Percentiles rank a stretch among this genome's conserved stretches.
phyloP scores from a whole-genome alignment of 92 coral and sea anemone species.

The Porites rus region DNA sequence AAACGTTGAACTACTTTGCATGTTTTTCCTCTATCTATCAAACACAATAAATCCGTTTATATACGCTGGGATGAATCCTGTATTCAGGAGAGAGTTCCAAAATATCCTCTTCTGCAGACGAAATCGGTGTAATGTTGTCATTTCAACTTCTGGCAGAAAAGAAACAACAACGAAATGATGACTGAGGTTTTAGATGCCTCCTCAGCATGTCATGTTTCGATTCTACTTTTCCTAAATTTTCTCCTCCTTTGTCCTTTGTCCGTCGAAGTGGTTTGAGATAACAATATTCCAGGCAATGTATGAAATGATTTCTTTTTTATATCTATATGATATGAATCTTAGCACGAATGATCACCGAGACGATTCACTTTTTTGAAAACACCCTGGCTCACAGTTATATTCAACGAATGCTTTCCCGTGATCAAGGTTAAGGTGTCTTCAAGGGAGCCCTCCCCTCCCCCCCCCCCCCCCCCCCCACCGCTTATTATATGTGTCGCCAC shows the following conservation, averaged over 20 bases:
- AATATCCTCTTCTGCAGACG: background rate
- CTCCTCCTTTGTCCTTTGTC: no score
- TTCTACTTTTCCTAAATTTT: no score
- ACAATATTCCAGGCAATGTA: no score
- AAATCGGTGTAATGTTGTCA: background rate
- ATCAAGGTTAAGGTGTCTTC: conserved; percentile 62
- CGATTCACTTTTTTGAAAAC: conserved; percentile 40
- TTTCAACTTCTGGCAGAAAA: background rate
- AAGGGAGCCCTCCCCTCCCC: conserved; percentile 49
- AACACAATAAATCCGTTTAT: conserved; percentile 33
- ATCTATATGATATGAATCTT: no score
- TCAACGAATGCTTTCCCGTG: conserved; percentile 60
- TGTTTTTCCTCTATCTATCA: conserved; percentile 26
- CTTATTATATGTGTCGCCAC: conserved; percentile 60
- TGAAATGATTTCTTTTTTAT: no score
- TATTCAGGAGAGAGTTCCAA: conserved; percentile 1
- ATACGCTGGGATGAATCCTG: conserved; percentile 30
- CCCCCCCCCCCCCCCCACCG: no score
- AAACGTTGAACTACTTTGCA: conserved; percentile 10
- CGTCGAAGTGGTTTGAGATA: no score
- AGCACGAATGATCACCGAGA: conserved; percentile 1
- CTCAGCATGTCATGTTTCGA: no score
- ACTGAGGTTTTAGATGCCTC: no score
- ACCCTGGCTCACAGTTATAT: conserved; percentile 25
- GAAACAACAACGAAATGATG: background rate